phyloP scores from a whole-genome alignment of 2,113 vertebrate species.

The Morone chrysops region DNA sequence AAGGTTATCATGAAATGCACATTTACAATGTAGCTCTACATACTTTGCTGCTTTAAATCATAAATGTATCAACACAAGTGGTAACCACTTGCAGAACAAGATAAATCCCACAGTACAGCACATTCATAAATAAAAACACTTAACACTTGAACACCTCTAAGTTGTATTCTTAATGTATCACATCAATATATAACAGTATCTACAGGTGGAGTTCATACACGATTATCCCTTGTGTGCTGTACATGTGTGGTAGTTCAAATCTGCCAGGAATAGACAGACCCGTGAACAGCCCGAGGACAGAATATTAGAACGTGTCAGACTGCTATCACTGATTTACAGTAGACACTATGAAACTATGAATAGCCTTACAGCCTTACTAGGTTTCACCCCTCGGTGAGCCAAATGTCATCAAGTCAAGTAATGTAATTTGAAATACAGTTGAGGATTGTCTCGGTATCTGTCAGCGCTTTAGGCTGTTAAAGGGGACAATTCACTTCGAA shows the following conservation, averaged over 20 bases:
- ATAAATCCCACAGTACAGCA: not conserved
- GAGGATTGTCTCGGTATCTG: not conserved
- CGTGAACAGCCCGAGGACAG: not conserved
- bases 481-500: not conserved
- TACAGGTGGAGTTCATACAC: not conserved
- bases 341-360: slow-evolving; percentile 46
- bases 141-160: not conserved
- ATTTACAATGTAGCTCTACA: not conserved
- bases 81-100: not conserved
- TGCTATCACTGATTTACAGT: slow-evolving; percentile 38
- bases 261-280: slow-evolving; percentile 47
- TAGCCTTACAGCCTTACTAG: slow-evolving; percentile 51
- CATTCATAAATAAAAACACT: not conserved
- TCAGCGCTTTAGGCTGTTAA: not conserved
- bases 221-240: not conserved
- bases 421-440: slow-evolving; percentile 8
- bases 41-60: not conserved
- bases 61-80: not conserved
- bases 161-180: not conserved
- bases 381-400: slow-evolving; percentile 20
- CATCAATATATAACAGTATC: not conserved
- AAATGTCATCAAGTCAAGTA: slow-evolving; percentile 28
- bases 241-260: not conserved
- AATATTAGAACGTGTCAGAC: slow-evolving; percentile 37
- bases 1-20: not conserved